Base-by-base conservation (phyloP, 1,140 invertebrate genomes). In the Diabrotica virgifera region DNA sequence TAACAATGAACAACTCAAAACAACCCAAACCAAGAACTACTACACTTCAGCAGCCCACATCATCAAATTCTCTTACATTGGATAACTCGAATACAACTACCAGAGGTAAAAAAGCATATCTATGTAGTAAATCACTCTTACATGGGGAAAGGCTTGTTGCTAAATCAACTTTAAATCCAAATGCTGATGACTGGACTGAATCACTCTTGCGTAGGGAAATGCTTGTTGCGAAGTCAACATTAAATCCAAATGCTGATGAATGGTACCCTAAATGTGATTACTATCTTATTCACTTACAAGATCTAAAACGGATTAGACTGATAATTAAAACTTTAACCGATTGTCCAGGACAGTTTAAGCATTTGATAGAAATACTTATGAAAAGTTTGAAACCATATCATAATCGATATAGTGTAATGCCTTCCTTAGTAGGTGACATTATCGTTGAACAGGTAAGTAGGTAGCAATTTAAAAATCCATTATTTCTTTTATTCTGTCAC, bases 331-430 rank as follows among this genome's bases (percentile, higher is more conserved):
- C 71, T 9, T 52, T 78, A 40, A 77, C 70, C 46, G 69, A 68
- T 11, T 74, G 77, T 69, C 77, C 77, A 14, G 77, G 76, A 52
- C 74, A 78, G 52, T 78, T 77, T 71, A 71, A 76, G 68, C 67
- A 75, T 69, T 63, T 77, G 6, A 52, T 77, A 37, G 71, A 73
- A 11, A 68, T 74, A 11, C 75, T 77, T 68, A 72, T 75, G 68
- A 70, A 76, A 64, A 74, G 72, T 46, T 63, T 77, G 35, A 64
- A 62, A 54, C 72, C 72, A n/a, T 72, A 76, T 65, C 71, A 73
- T 62, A 53, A 72, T 14, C 46, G 24, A 35, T 69, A 73, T 62
- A 52, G 70, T 52, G 51, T 71, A 5, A 63, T 71, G 36, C 63
- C 76, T 59, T 51, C 66, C 9, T 53, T 67, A 13, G 61, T 73